Conservation (phyloP, 1,140 invertebrate genomes). For the Schlechtendalia chinensis region DNA sequence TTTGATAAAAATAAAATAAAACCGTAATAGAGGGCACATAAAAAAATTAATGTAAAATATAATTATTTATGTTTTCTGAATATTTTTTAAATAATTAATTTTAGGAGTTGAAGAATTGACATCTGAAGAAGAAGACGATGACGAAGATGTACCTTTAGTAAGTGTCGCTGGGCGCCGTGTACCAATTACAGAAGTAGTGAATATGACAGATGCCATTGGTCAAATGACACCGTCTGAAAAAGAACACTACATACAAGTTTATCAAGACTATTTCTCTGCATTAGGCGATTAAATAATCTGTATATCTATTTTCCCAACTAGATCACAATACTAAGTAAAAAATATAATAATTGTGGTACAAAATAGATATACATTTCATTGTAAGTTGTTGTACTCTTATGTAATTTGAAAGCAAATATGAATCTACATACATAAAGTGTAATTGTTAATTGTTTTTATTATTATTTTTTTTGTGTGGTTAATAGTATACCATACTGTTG, state of each 20-base stretch:
- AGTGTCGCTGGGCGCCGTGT: conserved; percentile 76
- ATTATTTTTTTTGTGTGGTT: background rate
- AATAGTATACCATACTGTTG: background rate
- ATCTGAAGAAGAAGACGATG: conserved; percentile 73
- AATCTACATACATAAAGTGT: background rate
- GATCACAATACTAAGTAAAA: background rate
- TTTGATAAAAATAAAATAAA: background rate
- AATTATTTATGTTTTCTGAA: too few relatives aligned
- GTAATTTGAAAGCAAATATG: too few relatives aligned
- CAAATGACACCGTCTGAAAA: conserved; percentile 91
- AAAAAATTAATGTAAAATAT: background rate
- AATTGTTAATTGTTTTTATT: too few relatives aligned
- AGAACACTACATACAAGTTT: conserved; percentile 89
- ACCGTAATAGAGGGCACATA: background rate
- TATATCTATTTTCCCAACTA: background rate
- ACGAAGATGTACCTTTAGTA: conserved; percentile 80
- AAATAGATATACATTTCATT: background rate
- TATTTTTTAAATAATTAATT: conserved; percentile 33
- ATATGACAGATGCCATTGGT: conserved; percentile 70
- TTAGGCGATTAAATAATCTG: conserved; percentile 65
- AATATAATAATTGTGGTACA: background rate
- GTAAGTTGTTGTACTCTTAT: background rate
- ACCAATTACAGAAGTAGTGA: conserved; percentile 76
- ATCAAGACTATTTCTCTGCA: conserved; percentile 89
- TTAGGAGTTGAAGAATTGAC: conserved; percentile 69